Evolutionary conservation across 1,140 invertebrate genomes (phyloP).

Genomic region (roundworm (Caenorhabditis elegans)): WBcel235 BX284606.5:11238001-11238500

Average conservation of each 20-base stretch:
- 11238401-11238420: no score
- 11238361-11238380: no score
- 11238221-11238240: no score
- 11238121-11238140: neutral
- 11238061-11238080: constrained; percentile 1
- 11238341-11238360: neutral
- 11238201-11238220: no score
- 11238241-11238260: no score
- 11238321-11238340: constrained; percentile 22
- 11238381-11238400: no score
- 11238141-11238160: neutral
- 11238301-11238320: neutral
- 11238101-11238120: neutral
- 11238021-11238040: neutral
- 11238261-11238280: neutral
- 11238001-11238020: neutral
- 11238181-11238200: no score
- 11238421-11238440: no score
- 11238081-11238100: constrained; percentile 32
- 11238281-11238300: neutral
- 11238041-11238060: constrained; percentile 10
- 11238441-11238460: no score
- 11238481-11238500: no score
- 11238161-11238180: no score
- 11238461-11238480: no score